Conservation (phyloP, 2,888 invertebrate species). For the Trichogramma dendrolimi region DNA sequence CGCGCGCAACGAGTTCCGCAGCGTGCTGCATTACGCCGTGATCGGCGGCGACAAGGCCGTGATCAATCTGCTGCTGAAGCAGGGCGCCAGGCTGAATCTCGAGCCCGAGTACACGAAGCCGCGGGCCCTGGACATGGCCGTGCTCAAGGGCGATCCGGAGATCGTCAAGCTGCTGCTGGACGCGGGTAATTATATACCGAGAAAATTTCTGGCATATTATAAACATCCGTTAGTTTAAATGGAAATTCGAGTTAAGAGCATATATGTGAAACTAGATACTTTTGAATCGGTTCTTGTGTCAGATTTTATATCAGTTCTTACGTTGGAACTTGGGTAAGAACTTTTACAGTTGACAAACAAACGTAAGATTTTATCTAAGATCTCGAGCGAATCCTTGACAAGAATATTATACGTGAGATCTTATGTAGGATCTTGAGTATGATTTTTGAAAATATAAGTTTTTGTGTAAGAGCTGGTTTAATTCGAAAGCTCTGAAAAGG, state of each 20-base stretch:
- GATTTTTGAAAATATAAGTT: no score
- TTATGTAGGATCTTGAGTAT: no score
- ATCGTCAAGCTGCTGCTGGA: conserved; percentile 67
- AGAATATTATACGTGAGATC: no score
- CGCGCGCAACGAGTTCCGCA: conserved; percentile 80
- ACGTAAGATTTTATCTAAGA: no score
- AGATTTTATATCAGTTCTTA: neutral
- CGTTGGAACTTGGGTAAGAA: no score
- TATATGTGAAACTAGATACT: neutral
- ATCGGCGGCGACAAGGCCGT: conserved; percentile 68
- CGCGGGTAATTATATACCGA: conserved; percentile 61
- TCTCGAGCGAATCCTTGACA: no score
- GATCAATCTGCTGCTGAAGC: conserved; percentile 76
- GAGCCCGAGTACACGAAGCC: conserved; percentile 65
- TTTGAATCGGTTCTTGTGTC: neutral
- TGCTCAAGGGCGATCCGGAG: conserved; percentile 73
- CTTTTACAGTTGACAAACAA: no score
- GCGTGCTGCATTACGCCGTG: conserved; percentile 85
- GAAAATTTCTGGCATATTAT: no score
- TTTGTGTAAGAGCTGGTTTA: no score
- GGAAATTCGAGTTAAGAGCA: no score
- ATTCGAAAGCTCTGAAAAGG: no score
- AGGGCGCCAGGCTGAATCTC: conserved; percentile 71
- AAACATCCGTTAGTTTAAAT: no score
- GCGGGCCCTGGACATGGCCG: conserved; percentile 79